phyloP scores from a whole-genome alignment of 92 coral and sea anemone species.

The Palythoa heliodiscus region DNA sequence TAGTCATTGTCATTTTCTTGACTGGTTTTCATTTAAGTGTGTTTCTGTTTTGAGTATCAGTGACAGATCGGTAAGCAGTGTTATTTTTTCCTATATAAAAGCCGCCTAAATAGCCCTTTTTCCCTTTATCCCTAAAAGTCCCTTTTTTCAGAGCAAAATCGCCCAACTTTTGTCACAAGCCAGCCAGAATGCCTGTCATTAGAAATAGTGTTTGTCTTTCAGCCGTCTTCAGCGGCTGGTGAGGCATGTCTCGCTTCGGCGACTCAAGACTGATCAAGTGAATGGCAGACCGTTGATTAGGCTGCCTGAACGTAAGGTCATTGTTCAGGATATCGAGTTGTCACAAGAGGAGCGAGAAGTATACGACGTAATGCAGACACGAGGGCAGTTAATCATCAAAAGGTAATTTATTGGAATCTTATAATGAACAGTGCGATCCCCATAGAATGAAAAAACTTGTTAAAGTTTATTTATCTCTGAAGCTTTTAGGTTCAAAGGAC shows the following conservation, averaged over 20 bases:
- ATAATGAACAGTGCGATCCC: not conserved
- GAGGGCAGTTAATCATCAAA: constrained; percentile 66
- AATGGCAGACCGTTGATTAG: constrained; percentile 64
- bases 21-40: too few relatives aligned
- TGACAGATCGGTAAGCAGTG: too few relatives aligned
- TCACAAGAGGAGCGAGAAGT: constrained; percentile 66
- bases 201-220: not conserved
- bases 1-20: too few relatives aligned
- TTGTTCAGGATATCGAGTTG: constrained; percentile 79
- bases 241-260: constrained; percentile 76
- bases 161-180: too few relatives aligned
- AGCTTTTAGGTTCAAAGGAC: too few relatives aligned
- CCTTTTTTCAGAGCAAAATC: too few relatives aligned
- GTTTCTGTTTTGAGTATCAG: too few relatives aligned
- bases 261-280: constrained; percentile 76
- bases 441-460: not conserved
- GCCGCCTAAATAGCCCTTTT: too few relatives aligned
- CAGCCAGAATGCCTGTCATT: too few relatives aligned
- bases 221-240: constrained; percentile 84
- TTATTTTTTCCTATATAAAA: too few relatives aligned
- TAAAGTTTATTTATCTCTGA: too few relatives aligned
- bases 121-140: too few relatives aligned
- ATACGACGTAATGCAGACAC: constrained; percentile 71
- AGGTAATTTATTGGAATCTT: constrained; percentile 47
- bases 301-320: constrained; percentile 75